A percentile compares a stretch with the other conserved stretches of the same genome.
phyloP scores from a whole-genome alignment of 2,113 vertebrate genomes.

The Neomonachus schauinslandi region DNA sequence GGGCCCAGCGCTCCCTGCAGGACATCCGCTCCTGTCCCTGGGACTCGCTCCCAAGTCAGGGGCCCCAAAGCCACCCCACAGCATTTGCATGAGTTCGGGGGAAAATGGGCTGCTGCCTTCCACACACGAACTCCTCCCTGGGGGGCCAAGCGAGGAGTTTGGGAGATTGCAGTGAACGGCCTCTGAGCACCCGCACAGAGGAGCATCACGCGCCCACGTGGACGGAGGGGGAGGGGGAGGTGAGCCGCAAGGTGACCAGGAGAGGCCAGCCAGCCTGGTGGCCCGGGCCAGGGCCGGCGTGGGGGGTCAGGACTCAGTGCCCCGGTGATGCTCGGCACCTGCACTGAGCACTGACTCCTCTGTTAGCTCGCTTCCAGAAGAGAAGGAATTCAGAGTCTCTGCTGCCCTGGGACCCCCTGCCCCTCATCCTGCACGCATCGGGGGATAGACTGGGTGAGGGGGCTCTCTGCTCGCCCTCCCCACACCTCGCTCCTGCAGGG shows the following conservation, averaged over 20 bases:
- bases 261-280: background rate
- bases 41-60: background rate
- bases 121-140: background rate
- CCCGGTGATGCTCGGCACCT: too few relatives aligned
- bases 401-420: background rate
- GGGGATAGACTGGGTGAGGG: background rate
- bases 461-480: background rate
- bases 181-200: fast-evolving
- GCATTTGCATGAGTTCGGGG: background rate
- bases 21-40: fast-evolving
- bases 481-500: background rate
- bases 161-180: background rate
- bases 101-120: background rate
- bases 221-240: background rate
- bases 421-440: too few relatives aligned
- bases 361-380: background rate
- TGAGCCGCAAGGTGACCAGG: background rate
- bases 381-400: background rate
- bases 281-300: background rate
- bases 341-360: too few relatives aligned
- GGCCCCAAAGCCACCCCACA: fast-evolving
- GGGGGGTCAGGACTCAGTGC: background rate
- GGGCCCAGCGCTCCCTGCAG: background rate
- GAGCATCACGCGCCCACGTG: fast-evolving
- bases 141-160: background rate